Evolutionary conservation across 2,888 invertebrate genomes (phyloP), one percentile per base, ranked within the genome.

Genomic region (Toxonevra muliebris): DNA sequence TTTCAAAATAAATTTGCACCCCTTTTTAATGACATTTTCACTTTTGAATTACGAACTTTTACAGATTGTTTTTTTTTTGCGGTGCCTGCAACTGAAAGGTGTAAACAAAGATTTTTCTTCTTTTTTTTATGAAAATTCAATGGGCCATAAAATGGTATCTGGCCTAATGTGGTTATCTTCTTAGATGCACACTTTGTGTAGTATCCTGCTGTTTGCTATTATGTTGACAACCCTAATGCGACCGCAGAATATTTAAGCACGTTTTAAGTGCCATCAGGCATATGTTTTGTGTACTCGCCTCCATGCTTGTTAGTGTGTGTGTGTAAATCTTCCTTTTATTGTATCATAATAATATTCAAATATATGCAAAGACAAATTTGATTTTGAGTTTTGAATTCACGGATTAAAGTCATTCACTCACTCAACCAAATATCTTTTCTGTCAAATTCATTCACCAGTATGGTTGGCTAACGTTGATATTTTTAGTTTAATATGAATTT

Each of bases 121-220:
- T 4, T 48, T 48, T 63, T 71, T 68, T 60, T 65, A 53, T 62
- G 52, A 62, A 69, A 72, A 80, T 81, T 84, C 84, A 85, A 85
- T 85, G 83, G 84, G 79, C 84, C 82, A 84, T 85, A 84, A 85
- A 85, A 84, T 84, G 82, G 80, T 80, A 78, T 81, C 75, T 73
- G 74, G 61, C 76, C 75, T 77, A 80, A 80, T 80, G 76, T 80
- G 77, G 81, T 82, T 82, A 83, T 83, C 83, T 82, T 72, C 79
- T 77, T 78, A 76, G 77, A 79, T 83, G 82, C 82, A 81, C 83
- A 82, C 79, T 80, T 82, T 81, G 76, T 82, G 50, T 48, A 58
- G 43, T 48, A 41, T 59, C 53, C 58, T 45, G 43, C 57, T 57
- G 61, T 42, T 55, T 58, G 66, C 3, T 30, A 7, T 64, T 55